Percentiles rank a stretch among this genome's conserved stretches.
These are phyloP conservation scores for Atta texana DNA, from an alignment of 1,140 invertebrate species.

Conservation along the genomic window DNA sequence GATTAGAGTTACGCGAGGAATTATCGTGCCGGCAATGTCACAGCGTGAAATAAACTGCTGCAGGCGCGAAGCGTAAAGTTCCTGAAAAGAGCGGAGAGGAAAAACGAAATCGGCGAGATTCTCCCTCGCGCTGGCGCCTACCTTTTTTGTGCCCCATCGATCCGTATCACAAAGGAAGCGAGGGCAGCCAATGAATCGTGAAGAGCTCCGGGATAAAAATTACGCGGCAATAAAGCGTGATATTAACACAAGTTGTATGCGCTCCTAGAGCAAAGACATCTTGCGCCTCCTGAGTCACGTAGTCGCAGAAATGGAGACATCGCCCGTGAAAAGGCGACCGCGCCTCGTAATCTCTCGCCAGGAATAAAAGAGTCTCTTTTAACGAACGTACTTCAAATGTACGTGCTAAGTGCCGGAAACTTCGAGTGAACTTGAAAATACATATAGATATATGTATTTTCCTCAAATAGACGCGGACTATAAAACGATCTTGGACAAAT, in stretches of 20 bases:
- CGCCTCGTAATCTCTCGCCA: conserved; percentile 16
- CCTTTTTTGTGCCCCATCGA: conserved; percentile 18
- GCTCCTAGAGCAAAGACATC: conserved; percentile 5
- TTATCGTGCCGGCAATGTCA: conserved; percentile 36
- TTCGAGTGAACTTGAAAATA: conserved; percentile 26
- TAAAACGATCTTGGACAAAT: not conserved
- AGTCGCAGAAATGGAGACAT: conserved; percentile 45
- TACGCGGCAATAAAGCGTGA: conserved; percentile 55
- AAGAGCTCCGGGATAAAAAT: conserved; percentile 62
- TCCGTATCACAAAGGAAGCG: conserved; percentile 60
- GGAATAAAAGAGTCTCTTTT: conserved; percentile 41
- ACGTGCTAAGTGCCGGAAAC: conserved; percentile 39
- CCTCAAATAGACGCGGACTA: not conserved
- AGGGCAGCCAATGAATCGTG: conserved; percentile 28
- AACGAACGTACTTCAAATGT: too few relatives aligned
- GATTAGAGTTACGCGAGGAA: conserved; percentile 58
- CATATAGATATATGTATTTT: not conserved
- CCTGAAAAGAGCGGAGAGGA: conserved; percentile 37
- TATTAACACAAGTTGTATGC: conserved; percentile 49
- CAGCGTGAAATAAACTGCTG: conserved; percentile 49
- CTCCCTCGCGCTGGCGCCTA: conserved; percentile 23
- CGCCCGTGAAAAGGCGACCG: conserved; percentile 11
- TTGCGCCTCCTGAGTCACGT: conserved; percentile 9
- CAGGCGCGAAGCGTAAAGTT: conserved; percentile 19
- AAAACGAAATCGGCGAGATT: conserved; percentile 44